Base-by-base conservation (phyloP, 2,888 invertebrate genomes). In the Rhopalosiphum nymphaeae region DNA sequence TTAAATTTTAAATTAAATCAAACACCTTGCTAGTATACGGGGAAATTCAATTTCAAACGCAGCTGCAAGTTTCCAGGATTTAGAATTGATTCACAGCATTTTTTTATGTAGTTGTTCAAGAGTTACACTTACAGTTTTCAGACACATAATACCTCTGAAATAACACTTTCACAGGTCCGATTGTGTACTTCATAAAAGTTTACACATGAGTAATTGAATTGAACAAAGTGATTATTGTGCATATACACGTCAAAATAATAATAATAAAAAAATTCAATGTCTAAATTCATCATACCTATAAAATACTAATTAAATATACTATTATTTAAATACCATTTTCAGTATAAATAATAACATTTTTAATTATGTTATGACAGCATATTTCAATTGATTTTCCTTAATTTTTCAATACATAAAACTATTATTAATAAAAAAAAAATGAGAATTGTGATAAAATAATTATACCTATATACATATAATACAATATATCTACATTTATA, bases 1-100 rank as follows among this genome's bases (percentile, higher is more conserved):
- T 91, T 84, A 56, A 44, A 46, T 91, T 57, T 44, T 57, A n/a
- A 85, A 85, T 91, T 56, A 57, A 86, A 86, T 57, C 86, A 46
- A 91, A 91, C 57, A 25, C 25, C 21, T 61, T n/a, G 0, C 61
- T 13, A n/a, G 36, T n/a, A 61, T 91, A 46, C 36, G 9, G 46
- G 10, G 3, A 36, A 57, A 86, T 91, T 91, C 44, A 46, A 86
- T 91, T 91, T 86, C 57, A 57, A 91, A 91, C 57, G 0, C 57
- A 36, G 86, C 16, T 86, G 16, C 57, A 36, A 46, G 26, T 86
- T 57, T 86, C 57, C n/a, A 46, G 57, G 86, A 86, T 91, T 91
- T 91, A 46, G 16, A 25, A 67, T 90, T 67, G 61, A n/a, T 61
- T 42, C 61, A n/a, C 46, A 10, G n/a, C 16, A 44, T 29, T 89